Evolutionary conservation across 2,888 invertebrate genomes (phyloP).

Genomic region (Nemurella pictetii): DNA sequence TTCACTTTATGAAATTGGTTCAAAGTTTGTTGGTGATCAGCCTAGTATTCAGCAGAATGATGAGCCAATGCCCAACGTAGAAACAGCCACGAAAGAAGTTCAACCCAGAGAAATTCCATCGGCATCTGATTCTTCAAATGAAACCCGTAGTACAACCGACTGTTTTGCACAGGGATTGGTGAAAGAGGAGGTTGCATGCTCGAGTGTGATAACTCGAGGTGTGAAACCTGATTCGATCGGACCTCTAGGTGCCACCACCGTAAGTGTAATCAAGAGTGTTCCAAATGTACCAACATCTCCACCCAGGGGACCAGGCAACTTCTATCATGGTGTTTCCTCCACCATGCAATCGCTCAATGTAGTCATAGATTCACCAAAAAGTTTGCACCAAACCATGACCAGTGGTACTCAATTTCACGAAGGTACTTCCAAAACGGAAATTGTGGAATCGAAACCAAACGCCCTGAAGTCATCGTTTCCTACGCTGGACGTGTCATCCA

Average conservation of each 20-base stretch:
- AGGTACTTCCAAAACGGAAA: background rate
- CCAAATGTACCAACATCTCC: conserved; percentile 13
- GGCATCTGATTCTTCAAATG: background rate
- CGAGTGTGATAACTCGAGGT: background rate
- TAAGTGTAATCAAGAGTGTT: conserved; percentile 39
- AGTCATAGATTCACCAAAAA: background rate
- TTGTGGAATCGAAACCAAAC: background rate
- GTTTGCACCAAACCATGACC: background rate
- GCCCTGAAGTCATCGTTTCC: background rate
- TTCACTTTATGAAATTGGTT: background rate
- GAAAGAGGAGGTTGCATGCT: background rate
- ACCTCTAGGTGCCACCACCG: background rate
- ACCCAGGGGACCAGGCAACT: background rate
- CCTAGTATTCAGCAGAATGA: background rate
- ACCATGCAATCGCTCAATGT: background rate
- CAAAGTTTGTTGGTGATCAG: background rate
- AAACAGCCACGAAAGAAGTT: background rate
- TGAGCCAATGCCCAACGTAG: background rate
- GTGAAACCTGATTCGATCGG: background rate
- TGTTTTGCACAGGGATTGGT: background rate
- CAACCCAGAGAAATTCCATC: background rate
- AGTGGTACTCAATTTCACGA: background rate
- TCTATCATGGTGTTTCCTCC: no score
- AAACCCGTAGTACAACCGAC: background rate
- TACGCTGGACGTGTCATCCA: background rate